Percentiles rank a stretch among this genome's conserved stretches.
These are phyloP conservation scores for Endomychus coccineus DNA, from an alignment of 2,888 invertebrate genomes.

Conservation along the genomic window DNA sequence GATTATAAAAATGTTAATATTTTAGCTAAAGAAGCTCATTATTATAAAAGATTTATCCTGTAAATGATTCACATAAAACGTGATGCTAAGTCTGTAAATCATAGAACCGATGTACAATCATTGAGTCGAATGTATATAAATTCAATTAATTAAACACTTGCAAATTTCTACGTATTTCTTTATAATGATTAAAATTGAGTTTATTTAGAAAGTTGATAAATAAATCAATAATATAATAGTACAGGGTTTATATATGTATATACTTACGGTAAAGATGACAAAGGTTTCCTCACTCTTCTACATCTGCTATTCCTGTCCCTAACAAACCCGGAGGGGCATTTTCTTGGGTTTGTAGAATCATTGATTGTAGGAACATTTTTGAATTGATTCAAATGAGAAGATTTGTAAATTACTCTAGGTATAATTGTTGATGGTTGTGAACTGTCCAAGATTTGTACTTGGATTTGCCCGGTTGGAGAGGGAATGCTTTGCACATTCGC, in stretches of 20 bases:
- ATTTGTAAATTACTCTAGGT: constrained; percentile 1
- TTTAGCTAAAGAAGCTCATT: too few species aligned
- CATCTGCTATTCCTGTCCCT: constrained; percentile 41
- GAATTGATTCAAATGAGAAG: constrained; percentile 1
- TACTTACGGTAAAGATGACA: constrained; percentile 28
- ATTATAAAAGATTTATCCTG: too few species aligned
- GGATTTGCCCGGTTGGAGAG: constrained; percentile 12
- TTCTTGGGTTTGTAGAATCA: constrained; percentile 15
- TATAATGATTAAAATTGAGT: too few species aligned
- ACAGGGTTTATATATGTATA: neutral
- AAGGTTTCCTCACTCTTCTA: constrained; percentile 35
- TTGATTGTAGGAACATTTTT: constrained; percentile 1
- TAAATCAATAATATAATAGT: neutral
- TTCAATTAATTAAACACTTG: too few species aligned
- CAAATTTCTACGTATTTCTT: too few species aligned
- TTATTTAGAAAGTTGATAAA: too few species aligned
- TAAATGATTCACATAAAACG: too few species aligned
- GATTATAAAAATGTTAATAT: too few species aligned
- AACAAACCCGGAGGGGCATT: constrained; percentile 35
- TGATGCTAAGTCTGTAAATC: too few species aligned
- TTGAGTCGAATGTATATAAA: too few species aligned
- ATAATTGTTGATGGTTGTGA: constrained; percentile 2
- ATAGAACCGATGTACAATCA: too few species aligned
- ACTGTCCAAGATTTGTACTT: constrained; percentile 11
- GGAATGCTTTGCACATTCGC: constrained; percentile 1